Evolutionary conservation across 2,797 vertebrate species (phyloP).

Genomic region (Sylvia borin): DNA sequence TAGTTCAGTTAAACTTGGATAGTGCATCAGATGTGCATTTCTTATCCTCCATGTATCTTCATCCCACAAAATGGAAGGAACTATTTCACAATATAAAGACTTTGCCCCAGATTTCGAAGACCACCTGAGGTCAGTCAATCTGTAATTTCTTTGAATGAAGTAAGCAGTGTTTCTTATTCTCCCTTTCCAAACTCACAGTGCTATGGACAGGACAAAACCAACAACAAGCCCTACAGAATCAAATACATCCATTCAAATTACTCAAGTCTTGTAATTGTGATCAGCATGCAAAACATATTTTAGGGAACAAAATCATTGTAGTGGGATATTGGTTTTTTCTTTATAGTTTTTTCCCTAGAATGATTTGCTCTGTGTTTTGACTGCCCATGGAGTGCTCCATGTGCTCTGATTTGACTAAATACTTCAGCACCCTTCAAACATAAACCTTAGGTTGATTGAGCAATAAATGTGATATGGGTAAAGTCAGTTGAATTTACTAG

Average conservation of each 20-base stretch:
- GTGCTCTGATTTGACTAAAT: neutral
- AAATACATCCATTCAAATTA: neutral
- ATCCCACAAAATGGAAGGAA: neutral
- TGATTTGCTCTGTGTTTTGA: neutral
- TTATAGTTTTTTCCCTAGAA: rapidly evolving
- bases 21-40: rapidly evolving
- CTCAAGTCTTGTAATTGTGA: neutral
- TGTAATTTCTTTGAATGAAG: neutral
- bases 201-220: neutral
- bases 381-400: neutral
- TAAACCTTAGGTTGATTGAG: neutral
- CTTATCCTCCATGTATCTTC: neutral
- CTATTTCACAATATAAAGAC: neutral
- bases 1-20: neutral
- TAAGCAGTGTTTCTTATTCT: neutral
- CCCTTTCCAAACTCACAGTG: neutral
- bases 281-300: neutral
- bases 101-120: neutral
- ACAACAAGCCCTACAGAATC: neutral
- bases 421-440: neutral
- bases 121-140: rapidly evolving
- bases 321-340: rapidly evolving
- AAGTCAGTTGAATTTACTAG: neutral
- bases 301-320: neutral
- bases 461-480: neutral